Evolutionary conservation across 1,140 invertebrate species (phyloP), one percentile per base, ranked within the genome.

Genomic region (Dendroctonus valens): DNA sequence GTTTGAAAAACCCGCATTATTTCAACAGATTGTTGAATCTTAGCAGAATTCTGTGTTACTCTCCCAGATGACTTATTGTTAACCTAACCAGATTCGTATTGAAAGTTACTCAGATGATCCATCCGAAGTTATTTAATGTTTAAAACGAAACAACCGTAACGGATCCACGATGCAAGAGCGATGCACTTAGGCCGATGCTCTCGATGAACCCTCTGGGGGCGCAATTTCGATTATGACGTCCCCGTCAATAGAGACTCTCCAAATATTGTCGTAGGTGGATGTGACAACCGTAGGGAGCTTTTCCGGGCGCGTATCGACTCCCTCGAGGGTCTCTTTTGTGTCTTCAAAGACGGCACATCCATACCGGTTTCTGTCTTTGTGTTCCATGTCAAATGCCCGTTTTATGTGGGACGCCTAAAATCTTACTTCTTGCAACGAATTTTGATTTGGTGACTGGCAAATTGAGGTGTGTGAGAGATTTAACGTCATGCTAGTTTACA

Each of bases 221-320:
- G 51, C 50, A 63, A 63, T 63, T 61, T 54, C 60, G 41, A 37
- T 14, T 50, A 63, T 63, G 60, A 63, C 51, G 60, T 63, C 48
- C 37, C 15, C 60, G 60, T 63, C 60, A 63, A 63, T 63, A 63
- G 52, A 54, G 50, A 41, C 59, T 63, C 60, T 53, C 51, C 60
- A 63, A 63, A 63, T 63, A 63, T 63, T 63, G 60, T 63, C 60
- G 60, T 63, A 63, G 60, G 60, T 63, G 60, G 60, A 63, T 63
- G 60, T 63, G 60, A 63, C 60, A 63, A 63, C 49, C 60, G 50
- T 15, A 37, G 41, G 60, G 50, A 54, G 41, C 48, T 51, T 14
- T 46, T 61, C 40, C 46, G n/a, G 26, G n/a, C 26, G 54, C 48
- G 59, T 54, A 63, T 63, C 50, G 60, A 63, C 54, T 63, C 60